Percentiles rank a stretch among this genome's conserved stretches.
Conservation (phyloP, 2,797 vertebrate genomes). For the Malacoraja senta region DNA sequence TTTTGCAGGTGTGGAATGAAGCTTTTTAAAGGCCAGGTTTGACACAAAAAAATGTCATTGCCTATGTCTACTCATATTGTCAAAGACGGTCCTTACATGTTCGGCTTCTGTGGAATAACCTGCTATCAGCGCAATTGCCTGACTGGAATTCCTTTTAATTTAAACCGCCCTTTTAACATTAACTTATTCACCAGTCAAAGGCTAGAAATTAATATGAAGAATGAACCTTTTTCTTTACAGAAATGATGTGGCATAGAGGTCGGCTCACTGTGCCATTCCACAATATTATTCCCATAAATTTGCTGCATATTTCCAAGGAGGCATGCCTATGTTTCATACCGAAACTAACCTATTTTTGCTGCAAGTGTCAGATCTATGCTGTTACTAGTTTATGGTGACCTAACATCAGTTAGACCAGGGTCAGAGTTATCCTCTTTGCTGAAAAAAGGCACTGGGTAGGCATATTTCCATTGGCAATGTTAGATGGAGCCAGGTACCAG, state of each 20-base stretch:
- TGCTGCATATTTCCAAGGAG: neutral
- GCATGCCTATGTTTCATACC: neutral
- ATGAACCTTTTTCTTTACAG: neutral
- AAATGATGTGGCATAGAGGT: neutral
- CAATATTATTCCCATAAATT: neutral
- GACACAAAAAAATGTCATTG: neutral
- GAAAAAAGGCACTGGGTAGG: neutral
- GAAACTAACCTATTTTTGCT: neutral
- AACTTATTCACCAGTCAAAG: neutral
- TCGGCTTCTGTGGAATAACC: neutral
- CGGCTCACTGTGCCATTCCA: too few species aligned
- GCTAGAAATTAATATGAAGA: neutral
- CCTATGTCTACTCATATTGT: neutral
- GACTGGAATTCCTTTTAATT: neutral
- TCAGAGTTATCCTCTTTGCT: neutral
- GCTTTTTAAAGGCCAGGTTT: neutral
- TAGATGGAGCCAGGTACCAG: neutral
- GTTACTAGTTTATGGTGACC: neutral
- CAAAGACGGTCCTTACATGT: neutral
- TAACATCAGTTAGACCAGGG: neutral
- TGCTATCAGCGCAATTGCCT: neutral
- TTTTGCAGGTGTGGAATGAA: neutral
- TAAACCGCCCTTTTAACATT: neutral
- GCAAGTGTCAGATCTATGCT: neutral
- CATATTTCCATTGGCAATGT: neutral